Conservation (phyloP, 2,797 vertebrate genomes). For the Hipposideros larvatus region DNA sequence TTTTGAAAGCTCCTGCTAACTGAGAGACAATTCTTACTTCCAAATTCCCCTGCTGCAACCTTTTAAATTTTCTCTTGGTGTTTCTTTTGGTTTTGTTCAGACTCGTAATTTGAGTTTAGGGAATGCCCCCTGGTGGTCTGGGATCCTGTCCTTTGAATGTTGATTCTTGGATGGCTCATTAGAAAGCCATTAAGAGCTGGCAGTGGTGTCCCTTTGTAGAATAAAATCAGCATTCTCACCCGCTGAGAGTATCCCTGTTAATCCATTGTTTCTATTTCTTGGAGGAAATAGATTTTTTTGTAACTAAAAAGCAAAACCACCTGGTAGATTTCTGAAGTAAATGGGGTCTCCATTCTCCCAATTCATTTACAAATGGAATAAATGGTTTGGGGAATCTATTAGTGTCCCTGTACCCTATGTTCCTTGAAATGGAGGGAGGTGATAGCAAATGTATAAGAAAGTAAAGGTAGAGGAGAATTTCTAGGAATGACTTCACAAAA, state of each 20-base stretch:
- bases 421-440: background rate
- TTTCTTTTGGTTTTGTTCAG: conserved; percentile 64
- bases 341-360: background rate
- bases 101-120: conserved; percentile 43
- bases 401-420: background rate
- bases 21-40: background rate
- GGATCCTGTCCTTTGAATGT: conserved; percentile 62
- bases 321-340: conserved; percentile 49
- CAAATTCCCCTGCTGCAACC: background rate
- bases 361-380: conserved; percentile 4
- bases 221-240: conserved; percentile 27
- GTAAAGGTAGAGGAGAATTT: background rate
- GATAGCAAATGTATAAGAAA: background rate
- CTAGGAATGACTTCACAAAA: background rate
- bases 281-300: conserved; percentile 64
- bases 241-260: background rate
- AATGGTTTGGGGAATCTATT: background rate
- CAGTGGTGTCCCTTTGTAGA: conserved; percentile 49
- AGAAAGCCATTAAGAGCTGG: conserved; percentile 70
- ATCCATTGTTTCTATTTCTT: conserved; percentile 66
- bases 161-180: conserved; percentile 63
- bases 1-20: conserved; percentile 20
- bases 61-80: conserved; percentile 13
- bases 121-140: conserved; percentile 29
- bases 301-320: conserved; percentile 66